Evolutionary conservation across 2,113 vertebrate genomes (phyloP), one percentile per base, ranked within the genome.

Genomic region (Crotophaga sulcirostris): DNA sequence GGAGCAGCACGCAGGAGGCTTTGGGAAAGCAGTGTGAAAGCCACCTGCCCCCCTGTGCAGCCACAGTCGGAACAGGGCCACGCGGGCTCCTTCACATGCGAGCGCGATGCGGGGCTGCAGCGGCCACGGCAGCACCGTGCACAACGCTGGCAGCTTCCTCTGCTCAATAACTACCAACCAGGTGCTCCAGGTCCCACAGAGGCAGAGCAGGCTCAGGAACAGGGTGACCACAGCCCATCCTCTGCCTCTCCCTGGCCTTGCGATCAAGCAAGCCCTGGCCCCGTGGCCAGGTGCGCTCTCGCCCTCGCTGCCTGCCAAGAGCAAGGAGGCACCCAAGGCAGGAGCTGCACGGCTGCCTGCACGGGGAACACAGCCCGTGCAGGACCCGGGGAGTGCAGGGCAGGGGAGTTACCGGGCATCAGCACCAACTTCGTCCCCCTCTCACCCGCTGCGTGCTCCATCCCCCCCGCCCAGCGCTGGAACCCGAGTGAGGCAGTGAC

Each of bases 251-350:
- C 13, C 23, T 8, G 2, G 64, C 72, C 45, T 29, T 2, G 4
- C 19, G 29, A 40, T 10, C 4, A 13, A 52, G 5, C 4, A 13
- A 52, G 5, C 2, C 52, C 8, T 1, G 10, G 47, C 36, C n/a
- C 38, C 8, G 26, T 0, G 21, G 59, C 20, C 60, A 52, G 59
- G 5, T 1, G 1, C 5, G 8, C 9, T 31, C 56, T 42, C 2
- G 56, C 44, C 40, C 26, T 47, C 9, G 0, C 18, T 62, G 38
- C 47, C 42, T 10, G 77, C 49, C 5, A 8, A 10, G 24, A 28
- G 44, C 26, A 21, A n/a, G 29, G 3, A 33, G 7, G 17, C 10
- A 33, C 18, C 60, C 16, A 2, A 4, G 0, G 1, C 0, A 0
- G 0, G 3, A 11, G 23, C 19, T 7, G 3, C 15, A 3, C 1